These are phyloP conservation scores for Dexiosoma caninum DNA, from an alignment of 2,888 invertebrate genomes.

Conservation along the genomic window DNA sequence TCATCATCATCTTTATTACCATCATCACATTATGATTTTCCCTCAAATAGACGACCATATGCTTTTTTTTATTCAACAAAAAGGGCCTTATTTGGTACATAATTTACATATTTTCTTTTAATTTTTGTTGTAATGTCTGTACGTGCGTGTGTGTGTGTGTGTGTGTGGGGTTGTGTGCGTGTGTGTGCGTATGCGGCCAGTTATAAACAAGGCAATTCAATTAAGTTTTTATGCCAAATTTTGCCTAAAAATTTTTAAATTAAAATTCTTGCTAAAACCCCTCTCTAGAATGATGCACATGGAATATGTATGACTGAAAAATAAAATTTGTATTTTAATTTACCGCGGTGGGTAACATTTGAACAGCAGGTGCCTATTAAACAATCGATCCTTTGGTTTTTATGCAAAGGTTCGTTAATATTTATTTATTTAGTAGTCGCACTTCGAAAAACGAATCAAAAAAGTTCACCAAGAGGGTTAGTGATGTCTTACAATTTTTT, in stretches of 20 bases:
- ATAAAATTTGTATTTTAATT: background rate
- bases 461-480: too few species aligned
- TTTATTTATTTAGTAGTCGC: too few species aligned
- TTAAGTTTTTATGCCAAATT: constrained; percentile 72
- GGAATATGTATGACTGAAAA: background rate
- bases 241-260: constrained; percentile 67
- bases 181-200: constrained; percentile 65
- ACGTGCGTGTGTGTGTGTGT: background rate
- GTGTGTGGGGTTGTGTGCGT: background rate
- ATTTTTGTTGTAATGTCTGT: background rate
- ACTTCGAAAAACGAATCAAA: too few species aligned
- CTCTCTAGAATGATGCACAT: background rate
- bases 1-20: constrained; percentile 21
- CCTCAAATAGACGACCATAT: background rate
- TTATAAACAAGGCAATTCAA: constrained; percentile 74
- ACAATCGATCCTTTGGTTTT: too few species aligned
- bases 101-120: constrained; percentile 37
- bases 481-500: too few species aligned
- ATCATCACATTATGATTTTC: constrained; percentile 11
- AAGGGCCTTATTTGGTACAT: background rate
- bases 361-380: too few species aligned
- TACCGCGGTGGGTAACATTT: background rate
- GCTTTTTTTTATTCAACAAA: background rate
- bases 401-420: too few species aligned
- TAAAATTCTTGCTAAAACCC: constrained; percentile 58